A percentile compares a stretch with the other conserved stretches of the same genome.
phyloP scores from a whole-genome alignment of 2,113 vertebrate species.

The Xyliphius kryptos region DNA sequence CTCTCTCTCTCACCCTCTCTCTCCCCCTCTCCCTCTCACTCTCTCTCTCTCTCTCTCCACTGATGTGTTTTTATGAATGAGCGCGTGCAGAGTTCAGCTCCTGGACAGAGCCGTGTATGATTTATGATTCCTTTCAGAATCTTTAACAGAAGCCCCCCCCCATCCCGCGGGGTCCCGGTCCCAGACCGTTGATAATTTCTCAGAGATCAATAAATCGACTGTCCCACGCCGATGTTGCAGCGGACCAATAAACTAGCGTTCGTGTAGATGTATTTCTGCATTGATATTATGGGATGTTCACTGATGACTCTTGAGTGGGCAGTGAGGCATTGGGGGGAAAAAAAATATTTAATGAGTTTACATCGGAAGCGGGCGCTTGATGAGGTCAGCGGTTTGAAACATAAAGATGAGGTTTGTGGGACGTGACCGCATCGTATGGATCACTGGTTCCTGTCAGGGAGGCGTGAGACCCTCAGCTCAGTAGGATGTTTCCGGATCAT shows the following conservation, averaged over 20 bases:
- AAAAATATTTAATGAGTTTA: conserved; percentile 4
- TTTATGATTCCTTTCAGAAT: too few relatives aligned
- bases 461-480: conserved; percentile 5
- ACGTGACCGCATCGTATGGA: too few relatives aligned
- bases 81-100: too few relatives aligned
- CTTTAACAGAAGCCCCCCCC: conserved; percentile 28
- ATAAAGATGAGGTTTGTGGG: too few relatives aligned
- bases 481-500: conserved; percentile 19
- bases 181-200: background rate
- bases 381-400: too few relatives aligned
- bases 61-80: too few relatives aligned
- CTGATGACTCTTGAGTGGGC: conserved; percentile 33
- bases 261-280: conserved; percentile 44
- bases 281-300: conserved; percentile 47
- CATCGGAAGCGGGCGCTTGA: background rate
- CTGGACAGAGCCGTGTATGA: too few relatives aligned
- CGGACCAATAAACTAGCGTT: conserved; percentile 36
- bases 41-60: background rate
- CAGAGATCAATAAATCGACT: background rate
- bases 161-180: background rate
- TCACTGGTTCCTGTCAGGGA: too few relatives aligned
- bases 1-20: background rate
- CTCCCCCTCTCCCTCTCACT: background rate
- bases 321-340: conserved; percentile 17
- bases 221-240: conserved; percentile 37